Conservation (phyloP, 2,888 invertebrate species). For the Gandaritis pyraliata region DNA sequence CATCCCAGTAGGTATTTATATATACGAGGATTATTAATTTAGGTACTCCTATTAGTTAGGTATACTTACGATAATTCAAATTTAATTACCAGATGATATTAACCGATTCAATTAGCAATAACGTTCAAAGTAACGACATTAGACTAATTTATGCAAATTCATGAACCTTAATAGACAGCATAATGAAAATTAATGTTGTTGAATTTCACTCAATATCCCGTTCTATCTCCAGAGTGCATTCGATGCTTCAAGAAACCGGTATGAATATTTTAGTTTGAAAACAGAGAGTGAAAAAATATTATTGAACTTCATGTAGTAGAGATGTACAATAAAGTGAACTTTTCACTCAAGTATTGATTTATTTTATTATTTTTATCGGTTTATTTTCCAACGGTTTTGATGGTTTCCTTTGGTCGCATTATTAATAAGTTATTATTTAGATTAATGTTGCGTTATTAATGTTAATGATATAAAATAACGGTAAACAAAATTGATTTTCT, state of each 20-base stretch:
- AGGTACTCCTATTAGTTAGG: too few relatives aligned
- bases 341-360: too few relatives aligned
- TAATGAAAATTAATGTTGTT: slow-evolving; percentile 15
- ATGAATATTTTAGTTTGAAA: slow-evolving; percentile 70
- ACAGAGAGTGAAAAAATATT: slow-evolving; percentile 17
- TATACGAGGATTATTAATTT: too few relatives aligned
- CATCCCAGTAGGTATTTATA: too few relatives aligned
- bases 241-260: slow-evolving; percentile 52
- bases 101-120: slow-evolving; percentile 14
- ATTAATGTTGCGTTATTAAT: too few relatives aligned
- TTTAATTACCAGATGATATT: background rate
- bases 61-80: background rate
- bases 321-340: too few relatives aligned
- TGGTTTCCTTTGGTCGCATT: too few relatives aligned
- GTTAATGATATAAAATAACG: too few relatives aligned
- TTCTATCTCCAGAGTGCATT: slow-evolving; percentile 31
- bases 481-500: too few relatives aligned
- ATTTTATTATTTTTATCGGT: too few relatives aligned
- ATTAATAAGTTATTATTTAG: too few relatives aligned
- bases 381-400: too few relatives aligned
- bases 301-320: background rate
- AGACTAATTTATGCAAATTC: slow-evolving; percentile 17
- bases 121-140: slow-evolving; percentile 10
- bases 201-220: background rate
- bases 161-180: slow-evolving; percentile 8